Base-by-base conservation (phyloP, 1,140 invertebrate species). In the Teleogryllus occipitalis region DNA sequence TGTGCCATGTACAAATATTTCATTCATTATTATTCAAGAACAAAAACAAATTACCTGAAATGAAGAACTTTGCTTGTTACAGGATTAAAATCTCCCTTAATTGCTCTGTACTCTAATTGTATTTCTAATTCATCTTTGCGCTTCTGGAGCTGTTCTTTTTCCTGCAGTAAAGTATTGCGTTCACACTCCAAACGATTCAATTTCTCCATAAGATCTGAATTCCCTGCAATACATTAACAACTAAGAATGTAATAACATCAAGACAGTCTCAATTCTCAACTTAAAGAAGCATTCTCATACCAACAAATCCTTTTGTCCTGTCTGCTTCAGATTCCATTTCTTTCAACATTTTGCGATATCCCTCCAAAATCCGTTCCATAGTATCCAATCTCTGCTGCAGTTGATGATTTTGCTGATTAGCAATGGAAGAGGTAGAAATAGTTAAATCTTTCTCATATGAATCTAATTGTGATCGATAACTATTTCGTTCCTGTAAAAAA, bases 71-170 rank as follows among this genome's bases (percentile, higher is more conserved):
- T 77, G 21, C 46, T 39, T 21, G 47, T 49, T 48, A 77, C 8
- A 54, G 76, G 76, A 12, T 49, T 77, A 47, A 27, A 54, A 77
- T 77, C 76, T 8, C 76, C 76, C 47, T 77, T 77, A 4, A 77
- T 47, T 12, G 76, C 76, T n/a, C 76, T 77, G 0, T 77, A 21
- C n/a, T 79, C 78, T n/a, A 79, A 65, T 15, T 79, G 65, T 14
- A 49, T n/a, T 47, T 79, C 78, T 73, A 79, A 46, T 47, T 79
- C 78, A 27, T 79, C 74, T 12, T 72, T 74, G n/a, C 78, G 73
- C 48, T 75, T 74, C 73, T 73, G 21, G 8, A 75, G 73, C 10
- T 48, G 18, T 47, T 79, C 78, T 39, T 75, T 74, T 46, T 79
- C 78, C 48, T 27, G 8, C 5, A 18, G 46, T 15, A 79, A 21